Conservation (phyloP, 1,140 invertebrate genomes). For the Acromyrmex heyeri region DNA sequence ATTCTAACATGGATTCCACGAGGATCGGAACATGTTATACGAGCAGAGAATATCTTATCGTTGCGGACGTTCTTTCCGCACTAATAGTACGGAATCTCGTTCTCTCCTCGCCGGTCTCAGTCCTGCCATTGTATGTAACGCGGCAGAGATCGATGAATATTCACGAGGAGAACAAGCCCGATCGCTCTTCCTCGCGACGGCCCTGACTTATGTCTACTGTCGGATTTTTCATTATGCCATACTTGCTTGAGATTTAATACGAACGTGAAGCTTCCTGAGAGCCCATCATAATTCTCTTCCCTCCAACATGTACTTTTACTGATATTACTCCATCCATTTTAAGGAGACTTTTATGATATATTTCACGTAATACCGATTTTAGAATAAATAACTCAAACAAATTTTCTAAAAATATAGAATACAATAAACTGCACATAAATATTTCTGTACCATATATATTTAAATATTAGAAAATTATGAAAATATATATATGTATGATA, state of each 20-base stretch:
- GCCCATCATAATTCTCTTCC: constrained; percentile 66
- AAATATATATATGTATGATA: too few species aligned
- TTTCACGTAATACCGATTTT: neutral
- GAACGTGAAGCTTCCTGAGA: constrained; percentile 64
- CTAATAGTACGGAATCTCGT: constrained; percentile 48
- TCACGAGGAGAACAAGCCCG: constrained; percentile 72
- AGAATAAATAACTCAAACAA: neutral
- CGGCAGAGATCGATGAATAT: constrained; percentile 73
- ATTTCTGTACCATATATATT: neutral
- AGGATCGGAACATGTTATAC: neutral
- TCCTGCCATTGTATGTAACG: constrained; percentile 50
- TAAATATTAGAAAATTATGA: neutral
- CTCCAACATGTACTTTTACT: constrained; percentile 52
- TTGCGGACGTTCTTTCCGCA: constrained; percentile 42
- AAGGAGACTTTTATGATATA: neutral
- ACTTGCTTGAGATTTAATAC: constrained; percentile 67
- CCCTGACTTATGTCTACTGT: constrained; percentile 71
- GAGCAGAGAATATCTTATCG: constrained; percentile 30
- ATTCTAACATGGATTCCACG: constrained; percentile 2
- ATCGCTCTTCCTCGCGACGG: constrained; percentile 71
- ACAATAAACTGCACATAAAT: neutral
- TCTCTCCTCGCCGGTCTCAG: constrained; percentile 22
- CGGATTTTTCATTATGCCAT: constrained; percentile 77
- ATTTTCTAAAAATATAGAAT: neutral
- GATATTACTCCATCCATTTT: constrained; percentile 35